phyloP scores from a whole-genome alignment of 1,140 invertebrate genomes.

The Wasmannia auropunctata region DNA sequence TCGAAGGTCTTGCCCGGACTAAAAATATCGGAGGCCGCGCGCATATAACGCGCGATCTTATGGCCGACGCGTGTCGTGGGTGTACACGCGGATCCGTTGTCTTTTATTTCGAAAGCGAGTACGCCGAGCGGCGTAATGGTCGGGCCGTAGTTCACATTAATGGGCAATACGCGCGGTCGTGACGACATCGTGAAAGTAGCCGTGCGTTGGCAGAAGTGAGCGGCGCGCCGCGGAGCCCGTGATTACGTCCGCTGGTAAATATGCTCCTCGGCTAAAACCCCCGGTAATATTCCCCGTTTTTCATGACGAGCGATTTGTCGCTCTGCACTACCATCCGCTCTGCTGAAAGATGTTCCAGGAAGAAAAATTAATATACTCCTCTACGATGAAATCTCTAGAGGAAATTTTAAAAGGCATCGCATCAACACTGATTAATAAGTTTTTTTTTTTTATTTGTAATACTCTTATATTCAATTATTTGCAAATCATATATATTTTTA shows the following conservation, averaged over 20 bases:
- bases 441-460: neutral
- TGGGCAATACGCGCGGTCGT: slow-evolving; percentile 57
- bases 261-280: slow-evolving; percentile 32
- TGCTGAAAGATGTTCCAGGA: neutral
- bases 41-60: slow-evolving; percentile 13
- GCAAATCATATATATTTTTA: neutral
- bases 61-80: slow-evolving; percentile 27
- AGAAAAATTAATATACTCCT: neutral
- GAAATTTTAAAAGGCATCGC: neutral
- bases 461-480: neutral
- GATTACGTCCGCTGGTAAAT: slow-evolving; percentile 63
- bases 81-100: slow-evolving; percentile 36
- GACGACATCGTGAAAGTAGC: slow-evolving; percentile 71
- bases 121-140: neutral
- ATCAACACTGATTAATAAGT: neutral
- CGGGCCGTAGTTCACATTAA: slow-evolving; percentile 61
- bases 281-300: slow-evolving; percentile 55
- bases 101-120: slow-evolving; percentile 62
- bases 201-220: slow-evolving; percentile 64
- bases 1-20: neutral
- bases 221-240: slow-evolving; percentile 43
- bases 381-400: neutral
- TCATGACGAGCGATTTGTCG: slow-evolving; percentile 23
- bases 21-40: slow-evolving; percentile 4
- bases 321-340: neutral